Conservation (phyloP, 2,797 vertebrate genomes). For the Setipinna tenuifilis region DNA sequence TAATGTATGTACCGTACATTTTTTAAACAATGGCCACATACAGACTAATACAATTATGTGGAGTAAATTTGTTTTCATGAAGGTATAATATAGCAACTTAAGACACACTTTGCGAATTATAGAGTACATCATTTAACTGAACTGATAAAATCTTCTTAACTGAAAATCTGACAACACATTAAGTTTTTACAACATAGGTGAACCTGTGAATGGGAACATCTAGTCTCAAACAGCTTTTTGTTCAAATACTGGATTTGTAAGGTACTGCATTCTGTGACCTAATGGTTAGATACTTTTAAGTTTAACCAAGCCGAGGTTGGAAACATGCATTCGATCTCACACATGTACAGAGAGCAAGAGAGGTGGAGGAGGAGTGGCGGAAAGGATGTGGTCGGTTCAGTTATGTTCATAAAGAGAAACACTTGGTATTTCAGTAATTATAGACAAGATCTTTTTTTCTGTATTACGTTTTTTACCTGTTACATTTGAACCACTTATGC, state of each 20-base stretch:
- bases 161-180: background rate
- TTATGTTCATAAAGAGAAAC: background rate
- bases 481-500: no score
- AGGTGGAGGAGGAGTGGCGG: no score
- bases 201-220: background rate
- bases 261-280: no score
- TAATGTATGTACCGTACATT: no score
- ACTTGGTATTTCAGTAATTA: no score
- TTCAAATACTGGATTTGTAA: no score
- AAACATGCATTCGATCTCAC: background rate
- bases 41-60: no score
- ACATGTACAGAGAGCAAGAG: background rate
- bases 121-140: background rate
- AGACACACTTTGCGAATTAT: no score
- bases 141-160: background rate
- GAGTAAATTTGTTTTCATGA: no score
- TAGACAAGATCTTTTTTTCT: background rate
- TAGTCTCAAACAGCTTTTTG: background rate
- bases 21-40: no score
- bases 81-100: no score
- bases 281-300: background rate
- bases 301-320: background rate
- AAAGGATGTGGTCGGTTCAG: background rate
- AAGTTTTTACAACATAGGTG: background rate
- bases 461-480: no score